phyloP scores from a whole-genome alignment of 92 coral and sea anemone genomes.

The Phenganax marumi region DNA sequence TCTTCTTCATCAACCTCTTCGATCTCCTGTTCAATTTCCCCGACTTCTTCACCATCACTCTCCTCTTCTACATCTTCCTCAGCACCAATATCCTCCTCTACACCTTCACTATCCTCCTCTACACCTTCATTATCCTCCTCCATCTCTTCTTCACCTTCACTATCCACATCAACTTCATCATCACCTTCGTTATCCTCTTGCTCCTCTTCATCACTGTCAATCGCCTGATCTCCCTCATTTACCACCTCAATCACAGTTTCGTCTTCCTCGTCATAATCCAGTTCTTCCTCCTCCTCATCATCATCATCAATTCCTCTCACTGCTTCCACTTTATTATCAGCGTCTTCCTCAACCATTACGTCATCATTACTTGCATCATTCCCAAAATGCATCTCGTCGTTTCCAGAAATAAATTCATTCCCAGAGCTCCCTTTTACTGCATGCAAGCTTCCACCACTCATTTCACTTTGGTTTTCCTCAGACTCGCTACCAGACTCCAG shows the following conservation, averaged over 20 bases:
- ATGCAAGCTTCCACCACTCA: constrained; percentile 13
- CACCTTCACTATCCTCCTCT: not conserved
- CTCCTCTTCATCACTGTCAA: constrained; percentile 13
- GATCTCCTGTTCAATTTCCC: not conserved
- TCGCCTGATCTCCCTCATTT: not conserved
- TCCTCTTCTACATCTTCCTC: not conserved
- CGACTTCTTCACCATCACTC: not conserved
- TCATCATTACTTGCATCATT: constrained; percentile 8
- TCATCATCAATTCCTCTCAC: not conserved
- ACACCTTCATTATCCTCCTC: not conserved
- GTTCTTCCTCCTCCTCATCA: constrained; percentile 10
- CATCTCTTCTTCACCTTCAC: not conserved
- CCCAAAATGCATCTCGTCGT: not conserved
- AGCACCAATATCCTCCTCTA: not conserved
- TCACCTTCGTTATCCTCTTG: constrained; percentile 1
- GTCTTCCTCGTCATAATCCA: constrained; percentile 8
- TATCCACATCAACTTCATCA: not conserved
- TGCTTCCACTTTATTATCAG: not conserved
- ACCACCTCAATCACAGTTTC: not conserved
- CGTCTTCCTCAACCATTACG: constrained; percentile 2
- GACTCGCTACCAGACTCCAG: not conserved
- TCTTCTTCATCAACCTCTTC: not conserved
- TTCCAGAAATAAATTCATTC: not conserved
- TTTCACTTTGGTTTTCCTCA: constrained; percentile 21
- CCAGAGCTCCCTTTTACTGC: constrained; percentile 18